phyloP scores from a whole-genome alignment of 2,113 vertebrate species.

The Pagrus major region DNA sequence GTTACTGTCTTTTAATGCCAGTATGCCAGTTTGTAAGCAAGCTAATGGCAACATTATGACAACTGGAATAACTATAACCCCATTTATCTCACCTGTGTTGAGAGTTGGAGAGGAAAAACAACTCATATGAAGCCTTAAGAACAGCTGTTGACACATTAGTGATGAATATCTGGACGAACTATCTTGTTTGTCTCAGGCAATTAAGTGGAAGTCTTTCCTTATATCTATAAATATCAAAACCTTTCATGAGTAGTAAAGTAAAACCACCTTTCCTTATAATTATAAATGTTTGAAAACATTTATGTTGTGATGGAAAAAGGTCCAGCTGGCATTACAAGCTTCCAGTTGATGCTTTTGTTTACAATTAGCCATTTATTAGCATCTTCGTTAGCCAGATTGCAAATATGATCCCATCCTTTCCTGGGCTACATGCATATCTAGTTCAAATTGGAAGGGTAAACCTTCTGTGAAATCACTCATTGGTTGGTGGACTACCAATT shows the following conservation, averaged over 20 bases:
- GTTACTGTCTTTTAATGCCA: not conserved
- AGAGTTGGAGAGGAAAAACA: not conserved
- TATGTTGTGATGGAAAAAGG: not conserved
- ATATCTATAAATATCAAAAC: too few species aligned
- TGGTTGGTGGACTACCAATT: too few species aligned
- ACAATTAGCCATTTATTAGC: not conserved
- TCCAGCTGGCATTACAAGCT: not conserved
- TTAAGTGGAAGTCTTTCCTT: too few species aligned
- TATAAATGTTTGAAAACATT: not conserved
- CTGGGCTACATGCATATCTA: too few species aligned
- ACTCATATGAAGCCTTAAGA: not conserved
- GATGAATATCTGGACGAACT: not conserved
- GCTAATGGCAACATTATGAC: slow-evolving; percentile 8
- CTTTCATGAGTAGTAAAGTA: not conserved
- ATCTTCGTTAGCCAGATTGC: not conserved
- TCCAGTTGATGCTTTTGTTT: not conserved
- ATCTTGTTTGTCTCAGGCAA: not conserved
- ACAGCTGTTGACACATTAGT: not conserved
- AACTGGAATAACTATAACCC: not conserved
- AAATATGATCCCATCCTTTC: not conserved
- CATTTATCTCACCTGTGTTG: not conserved
- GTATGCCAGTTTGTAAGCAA: not conserved
- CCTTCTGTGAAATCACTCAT: too few species aligned
- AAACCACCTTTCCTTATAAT: not conserved
- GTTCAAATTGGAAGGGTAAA: too few species aligned